phyloP scores from a whole-genome alignment of 2,113 vertebrate genomes.

The Tretioscincus oriximinensis region DNA sequence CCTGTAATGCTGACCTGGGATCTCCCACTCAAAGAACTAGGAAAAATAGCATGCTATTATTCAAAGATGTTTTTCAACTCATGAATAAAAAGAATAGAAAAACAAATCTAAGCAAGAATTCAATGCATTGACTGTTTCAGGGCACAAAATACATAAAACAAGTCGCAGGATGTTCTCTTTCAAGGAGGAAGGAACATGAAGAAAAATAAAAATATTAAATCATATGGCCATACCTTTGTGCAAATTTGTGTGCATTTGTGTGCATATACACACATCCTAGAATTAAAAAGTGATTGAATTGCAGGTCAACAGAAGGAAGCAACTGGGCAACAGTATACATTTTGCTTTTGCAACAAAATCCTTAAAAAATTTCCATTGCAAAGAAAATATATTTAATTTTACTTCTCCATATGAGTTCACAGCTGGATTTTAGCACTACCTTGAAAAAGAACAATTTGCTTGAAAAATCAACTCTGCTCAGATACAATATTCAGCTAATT shows the following conservation, averaged over 20 bases:
- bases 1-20: background rate
- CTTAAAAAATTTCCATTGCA: conserved; percentile 54
- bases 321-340: conserved; percentile 36
- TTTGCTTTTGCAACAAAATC: conserved; percentile 31
- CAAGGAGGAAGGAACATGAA: background rate
- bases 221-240: background rate
- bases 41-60: background rate
- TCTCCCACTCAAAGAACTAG: background rate
- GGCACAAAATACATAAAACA: background rate
- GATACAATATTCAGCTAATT: conserved; percentile 36
- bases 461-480: conserved; percentile 45
- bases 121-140: background rate
- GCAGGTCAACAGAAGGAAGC: conserved; percentile 39
- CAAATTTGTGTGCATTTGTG: background rate
- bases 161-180: background rate
- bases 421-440: conserved; percentile 51
- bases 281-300: conserved; percentile 31
- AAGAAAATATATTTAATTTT: conserved; percentile 48
- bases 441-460: conserved; percentile 56
- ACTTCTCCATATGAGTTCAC: conserved; percentile 56
- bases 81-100: background rate
- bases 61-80: background rate
- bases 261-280: conserved; percentile 16
- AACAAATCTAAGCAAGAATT: background rate
- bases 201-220: background rate